Conservation (phyloP, 1,140 invertebrate genomes). For the Eriocheir sinensis region DNA sequence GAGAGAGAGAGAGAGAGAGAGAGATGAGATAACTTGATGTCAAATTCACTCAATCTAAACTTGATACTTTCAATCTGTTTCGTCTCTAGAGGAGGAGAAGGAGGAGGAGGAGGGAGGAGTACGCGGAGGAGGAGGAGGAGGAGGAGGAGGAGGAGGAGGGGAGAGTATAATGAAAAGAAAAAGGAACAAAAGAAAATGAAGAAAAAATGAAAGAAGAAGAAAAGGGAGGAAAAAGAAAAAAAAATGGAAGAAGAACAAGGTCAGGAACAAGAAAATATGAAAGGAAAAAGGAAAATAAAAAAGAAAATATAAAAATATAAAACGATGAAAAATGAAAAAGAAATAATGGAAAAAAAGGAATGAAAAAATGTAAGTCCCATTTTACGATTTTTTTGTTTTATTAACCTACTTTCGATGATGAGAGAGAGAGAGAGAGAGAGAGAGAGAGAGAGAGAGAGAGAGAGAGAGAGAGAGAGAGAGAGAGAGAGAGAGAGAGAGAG, state of each 20-base stretch:
- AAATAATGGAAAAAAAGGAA: background rate
- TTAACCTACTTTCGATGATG: background rate
- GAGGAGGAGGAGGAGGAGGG: conserved; percentile 18
- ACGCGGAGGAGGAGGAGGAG: too few relatives aligned
- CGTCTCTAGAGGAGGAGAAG: too few relatives aligned
- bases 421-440: conserved; percentile 22
- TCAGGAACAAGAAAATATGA: background rate
- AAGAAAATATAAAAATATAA: background rate
- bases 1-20: too few relatives aligned
- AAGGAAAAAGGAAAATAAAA: background rate
- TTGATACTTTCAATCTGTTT: too few relatives aligned
- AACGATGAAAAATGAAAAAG: background rate
- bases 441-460: background rate
- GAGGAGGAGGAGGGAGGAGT: too few relatives aligned
- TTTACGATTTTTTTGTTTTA: too few relatives aligned
- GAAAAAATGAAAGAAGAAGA: background rate
- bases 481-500: background rate
- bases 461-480: conserved; percentile 22
- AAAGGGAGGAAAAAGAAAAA: background rate
- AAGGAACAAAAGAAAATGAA: background rate
- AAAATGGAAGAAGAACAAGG: background rate
- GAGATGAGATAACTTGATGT: too few relatives aligned
- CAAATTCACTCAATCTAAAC: too few relatives aligned
- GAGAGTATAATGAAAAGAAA: background rate
- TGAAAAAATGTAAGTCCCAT: background rate